Percentiles rank a stretch among this genome's conserved stretches.
These are phyloP conservation scores for Lepidurus arcticus DNA, from an alignment of 1,140 invertebrate genomes.

Conservation along the genomic window DNA sequence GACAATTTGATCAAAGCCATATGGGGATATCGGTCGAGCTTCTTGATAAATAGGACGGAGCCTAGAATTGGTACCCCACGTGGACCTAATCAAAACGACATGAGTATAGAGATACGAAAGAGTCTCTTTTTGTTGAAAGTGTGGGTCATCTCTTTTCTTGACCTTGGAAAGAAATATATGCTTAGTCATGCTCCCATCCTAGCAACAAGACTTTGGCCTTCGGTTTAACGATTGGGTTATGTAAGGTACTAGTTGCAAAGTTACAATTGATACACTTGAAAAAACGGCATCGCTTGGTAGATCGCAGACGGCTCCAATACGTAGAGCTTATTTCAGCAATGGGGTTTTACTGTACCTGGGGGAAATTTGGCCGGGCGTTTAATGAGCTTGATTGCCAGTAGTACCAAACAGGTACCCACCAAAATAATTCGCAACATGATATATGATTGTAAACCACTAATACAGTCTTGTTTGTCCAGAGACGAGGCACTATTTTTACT, in stretches of 20 bases:
- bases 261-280: background rate
- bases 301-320: too few species aligned
- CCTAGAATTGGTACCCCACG: conserved; percentile 35
- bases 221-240: too few species aligned
- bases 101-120: conserved; percentile 4
- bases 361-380: conserved; percentile 34
- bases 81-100: conserved; percentile 35
- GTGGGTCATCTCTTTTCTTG: background rate
- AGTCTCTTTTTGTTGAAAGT: background rate
- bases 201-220: background rate
- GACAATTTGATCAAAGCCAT: conserved; percentile 34
- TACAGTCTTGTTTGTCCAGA: too few species aligned
- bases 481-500: too few species aligned
- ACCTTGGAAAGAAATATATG: background rate
- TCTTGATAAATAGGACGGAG: conserved; percentile 4
- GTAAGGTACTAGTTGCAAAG: too few species aligned
- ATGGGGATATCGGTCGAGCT: conserved; percentile 27
- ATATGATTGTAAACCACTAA: too few species aligned
- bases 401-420: background rate
- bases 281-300: background rate
- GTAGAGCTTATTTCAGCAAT: too few species aligned
- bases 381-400: conserved; percentile 12
- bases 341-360: conserved; percentile 32
- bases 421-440: background rate
- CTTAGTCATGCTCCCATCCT: background rate